Evolutionary conservation across 2,797 vertebrate species (phyloP), one percentile per base, ranked within the genome.

Genomic region (Ceryle rudis): DNA sequence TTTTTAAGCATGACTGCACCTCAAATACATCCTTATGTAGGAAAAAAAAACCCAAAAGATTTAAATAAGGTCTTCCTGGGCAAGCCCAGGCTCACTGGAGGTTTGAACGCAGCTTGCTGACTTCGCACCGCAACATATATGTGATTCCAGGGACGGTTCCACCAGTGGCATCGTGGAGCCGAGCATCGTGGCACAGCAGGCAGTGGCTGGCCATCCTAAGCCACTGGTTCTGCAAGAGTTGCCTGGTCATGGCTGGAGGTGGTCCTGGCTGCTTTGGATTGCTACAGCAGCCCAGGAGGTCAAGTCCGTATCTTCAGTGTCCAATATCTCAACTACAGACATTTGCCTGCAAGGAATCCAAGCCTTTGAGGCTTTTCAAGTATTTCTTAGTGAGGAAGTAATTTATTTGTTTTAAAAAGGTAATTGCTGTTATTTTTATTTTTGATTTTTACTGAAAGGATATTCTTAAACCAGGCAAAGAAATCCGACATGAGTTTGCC

Each of bases 401-500:
- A 92, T 95, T 55, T 61, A 54, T 74, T 85, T 93, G 49, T 81
- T 96, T 93, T 92, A 85, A 94, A 94, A 90, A 89, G 74, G 67
- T 95, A 94, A 95, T 93, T 75, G 94, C 90, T 93, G 88, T 95
- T 97, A 61, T 78, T 97, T 87, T 89, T 97, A 61, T 81, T 97
- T 87, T 89, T 6, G 7, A 72, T 94, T 93, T 95, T 74, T 74
- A 60, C 81, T 6, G 1, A 69, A 94, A 87, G 46, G 61, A 62
- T 83, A 37, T 90, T 82, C 93, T 95, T 95, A 96, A 95, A 93
- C 71, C 55, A 94, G 66, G 92, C 94, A 95, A 93, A 91, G 89
- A 96, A 94, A 94, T 90, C 49, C 80, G 81, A 95, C 92, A 91
- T 94, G 81, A 96, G 61, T 86, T 94, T 90, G 83, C 94, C 3